Evolutionary conservation across 1,140 invertebrate species (phyloP).

Genomic region (Musca domestica): DNA sequence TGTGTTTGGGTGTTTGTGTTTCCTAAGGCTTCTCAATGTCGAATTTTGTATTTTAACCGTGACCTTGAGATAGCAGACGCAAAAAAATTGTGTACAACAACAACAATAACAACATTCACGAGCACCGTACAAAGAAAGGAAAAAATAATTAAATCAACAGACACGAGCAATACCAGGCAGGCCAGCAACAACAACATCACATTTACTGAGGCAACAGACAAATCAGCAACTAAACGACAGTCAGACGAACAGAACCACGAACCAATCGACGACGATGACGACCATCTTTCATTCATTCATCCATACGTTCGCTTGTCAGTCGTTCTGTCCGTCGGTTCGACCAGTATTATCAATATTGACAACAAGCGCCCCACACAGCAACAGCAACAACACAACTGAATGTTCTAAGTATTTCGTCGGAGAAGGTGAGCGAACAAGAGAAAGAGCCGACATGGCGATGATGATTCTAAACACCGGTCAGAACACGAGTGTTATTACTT

Average conservation of each 20-base stretch:
- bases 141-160: slow-evolving; percentile 21
- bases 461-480: too few species aligned
- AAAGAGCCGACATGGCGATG: too few species aligned
- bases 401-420: too few species aligned
- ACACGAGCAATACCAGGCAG: slow-evolving; percentile 11
- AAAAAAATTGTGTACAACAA: slow-evolving; percentile 1
- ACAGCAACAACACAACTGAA: too few species aligned
- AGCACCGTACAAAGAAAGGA: slow-evolving; percentile 1
- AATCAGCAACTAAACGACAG: slow-evolving; percentile 11
- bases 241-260: not conserved
- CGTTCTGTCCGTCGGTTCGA: too few species aligned
- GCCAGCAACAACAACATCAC: not conserved
- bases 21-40: slow-evolving; percentile 22
- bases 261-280: not conserved
- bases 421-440: too few species aligned
- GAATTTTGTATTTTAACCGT: slow-evolving; percentile 21
- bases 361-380: too few species aligned
- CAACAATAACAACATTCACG: slow-evolving; percentile 8
- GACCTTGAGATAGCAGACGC: slow-evolving; percentile 21
- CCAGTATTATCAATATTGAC: too few species aligned
- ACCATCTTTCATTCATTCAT: not conserved
- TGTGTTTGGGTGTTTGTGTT: not conserved
- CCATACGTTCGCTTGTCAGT: too few species aligned
- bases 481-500: too few species aligned
- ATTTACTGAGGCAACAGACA: not conserved